Conservation (phyloP, 2,113 vertebrate species). For the Puntigrus tetrazona region DNA sequence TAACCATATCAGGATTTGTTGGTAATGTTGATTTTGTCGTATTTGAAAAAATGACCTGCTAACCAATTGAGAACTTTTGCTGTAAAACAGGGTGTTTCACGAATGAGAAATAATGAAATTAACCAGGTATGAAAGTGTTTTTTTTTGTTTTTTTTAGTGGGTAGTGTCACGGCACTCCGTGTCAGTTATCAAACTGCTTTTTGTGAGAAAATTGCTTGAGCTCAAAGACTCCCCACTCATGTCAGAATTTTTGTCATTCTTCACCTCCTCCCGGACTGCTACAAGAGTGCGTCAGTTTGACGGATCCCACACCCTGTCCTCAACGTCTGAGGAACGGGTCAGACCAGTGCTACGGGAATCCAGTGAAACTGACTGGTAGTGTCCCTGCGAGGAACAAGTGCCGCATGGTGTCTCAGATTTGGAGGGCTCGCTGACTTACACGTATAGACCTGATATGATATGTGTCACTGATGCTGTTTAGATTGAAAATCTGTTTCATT, state of each 20-base stretch:
- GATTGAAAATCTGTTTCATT: background rate
- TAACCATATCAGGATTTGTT: background rate
- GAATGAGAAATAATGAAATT: background rate
- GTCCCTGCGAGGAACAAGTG: background rate
- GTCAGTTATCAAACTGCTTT: background rate
- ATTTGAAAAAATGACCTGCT: background rate
- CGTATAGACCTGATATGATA: background rate
- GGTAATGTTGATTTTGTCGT: no score
- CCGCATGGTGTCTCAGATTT: background rate
- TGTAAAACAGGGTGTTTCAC: background rate
- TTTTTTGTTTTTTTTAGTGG: background rate
- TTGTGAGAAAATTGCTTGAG: background rate
- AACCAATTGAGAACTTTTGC: background rate
- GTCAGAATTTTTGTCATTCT: slow-evolving; percentile 62
- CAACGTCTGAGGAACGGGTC: slow-evolving; percentile 67
- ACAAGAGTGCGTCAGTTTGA: slow-evolving; percentile 32
- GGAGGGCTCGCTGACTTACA: no score
- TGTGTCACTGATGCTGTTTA: background rate
- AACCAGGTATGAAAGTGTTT: background rate
- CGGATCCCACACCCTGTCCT: slow-evolving; percentile 48
- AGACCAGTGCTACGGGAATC: slow-evolving; percentile 66
- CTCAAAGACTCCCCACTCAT: background rate
- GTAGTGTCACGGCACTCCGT: background rate
- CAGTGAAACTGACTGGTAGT: slow-evolving; percentile 41
- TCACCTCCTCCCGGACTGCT: slow-evolving; percentile 36